Base-by-base conservation (phyloP, 2,113 vertebrate genomes). In the Cyanoderma ruficeps region DNA sequence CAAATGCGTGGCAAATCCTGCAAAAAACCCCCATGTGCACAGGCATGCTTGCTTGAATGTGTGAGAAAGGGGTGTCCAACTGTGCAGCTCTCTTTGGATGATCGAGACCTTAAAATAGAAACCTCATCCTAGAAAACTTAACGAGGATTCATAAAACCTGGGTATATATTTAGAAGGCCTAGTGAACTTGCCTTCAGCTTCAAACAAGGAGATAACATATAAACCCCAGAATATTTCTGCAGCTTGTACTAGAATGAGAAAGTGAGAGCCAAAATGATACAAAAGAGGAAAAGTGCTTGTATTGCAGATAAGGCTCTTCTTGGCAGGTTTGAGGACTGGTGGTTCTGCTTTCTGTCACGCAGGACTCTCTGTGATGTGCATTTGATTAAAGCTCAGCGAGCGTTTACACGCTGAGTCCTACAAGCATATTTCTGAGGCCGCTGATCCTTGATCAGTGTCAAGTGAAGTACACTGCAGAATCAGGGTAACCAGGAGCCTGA, bases 261-360 rank as follows among this genome's bases (percentile, higher is more conserved):
- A 61, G n/a, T 0, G 0, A 84, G 57, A 86, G 49, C 61, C 52
- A 84, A 78, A 92, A 53, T 42, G 72, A 50, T 92, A 84, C 24
- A 61, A 35, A 84, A 78, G 69, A 92, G 53, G 79, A 57, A 80
- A 81, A 84, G 57, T 2, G 11, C 49, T 79, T 89, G 41, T 79
- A 46, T 42, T 2, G 12, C 86, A 82, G 80, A 89, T 87, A 90
- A 91, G 31, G 65, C 56, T 67, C 39, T 83, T 79, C 79, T 96
- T 97, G 97, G 95, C 96, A 93, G 88, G 49, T 60, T 87, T 90
- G 79, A 5, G 4, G 60, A 39, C 24, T 76, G 42, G 19, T 33
- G 56, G 76, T 78, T 96, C 96, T 97, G 93, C 41, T 97, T 97
- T 97, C 87, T 95, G 82, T 97, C 93, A 35, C 0, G 25, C 86